phyloP scores from a whole-genome alignment of 1,140 invertebrate species.

The Lasioglossum baleicum region DNA sequence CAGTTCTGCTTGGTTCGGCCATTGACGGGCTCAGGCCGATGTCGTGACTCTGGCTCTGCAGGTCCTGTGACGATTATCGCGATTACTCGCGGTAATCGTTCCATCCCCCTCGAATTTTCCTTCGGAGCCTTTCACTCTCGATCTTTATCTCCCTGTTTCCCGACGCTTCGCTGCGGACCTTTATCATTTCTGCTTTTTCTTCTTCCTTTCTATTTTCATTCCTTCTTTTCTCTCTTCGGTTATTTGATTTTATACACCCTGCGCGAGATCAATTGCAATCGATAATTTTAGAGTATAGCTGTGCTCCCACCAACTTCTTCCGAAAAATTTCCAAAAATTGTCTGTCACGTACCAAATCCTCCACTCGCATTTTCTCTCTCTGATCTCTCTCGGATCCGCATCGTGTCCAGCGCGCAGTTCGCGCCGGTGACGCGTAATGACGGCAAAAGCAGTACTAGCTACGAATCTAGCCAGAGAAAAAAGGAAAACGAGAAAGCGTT shows the following conservation, averaged over 20 bases:
- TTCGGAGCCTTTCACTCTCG: slow-evolving; percentile 11
- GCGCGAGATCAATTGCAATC: too few species aligned
- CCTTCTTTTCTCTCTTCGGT: not conserved
- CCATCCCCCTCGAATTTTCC: slow-evolving; percentile 15
- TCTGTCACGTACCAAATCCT: too few species aligned
- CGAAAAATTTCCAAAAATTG: too few species aligned
- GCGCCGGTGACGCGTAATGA: too few species aligned
- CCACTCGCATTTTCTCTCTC: not conserved
- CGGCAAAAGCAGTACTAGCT: not conserved
- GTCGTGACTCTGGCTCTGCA: slow-evolving; percentile 61
- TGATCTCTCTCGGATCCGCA: not conserved
- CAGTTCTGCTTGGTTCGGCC: slow-evolving; percentile 70
- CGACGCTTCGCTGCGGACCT: not conserved
- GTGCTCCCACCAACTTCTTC: too few species aligned
- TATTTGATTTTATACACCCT: too few species aligned
- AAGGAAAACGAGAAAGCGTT: not conserved
- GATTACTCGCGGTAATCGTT: slow-evolving; percentile 60
- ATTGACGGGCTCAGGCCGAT: slow-evolving; percentile 61
- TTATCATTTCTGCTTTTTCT: too few species aligned
- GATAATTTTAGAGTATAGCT: too few species aligned
- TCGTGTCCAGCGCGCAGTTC: not conserved
- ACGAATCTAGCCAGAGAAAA: not conserved
- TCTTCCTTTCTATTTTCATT: not conserved
- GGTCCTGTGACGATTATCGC: slow-evolving; percentile 63
- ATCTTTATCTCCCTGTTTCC: not conserved